Conservation (phyloP, 2,888 invertebrate genomes). For the Melinaea marsaeus region DNA sequence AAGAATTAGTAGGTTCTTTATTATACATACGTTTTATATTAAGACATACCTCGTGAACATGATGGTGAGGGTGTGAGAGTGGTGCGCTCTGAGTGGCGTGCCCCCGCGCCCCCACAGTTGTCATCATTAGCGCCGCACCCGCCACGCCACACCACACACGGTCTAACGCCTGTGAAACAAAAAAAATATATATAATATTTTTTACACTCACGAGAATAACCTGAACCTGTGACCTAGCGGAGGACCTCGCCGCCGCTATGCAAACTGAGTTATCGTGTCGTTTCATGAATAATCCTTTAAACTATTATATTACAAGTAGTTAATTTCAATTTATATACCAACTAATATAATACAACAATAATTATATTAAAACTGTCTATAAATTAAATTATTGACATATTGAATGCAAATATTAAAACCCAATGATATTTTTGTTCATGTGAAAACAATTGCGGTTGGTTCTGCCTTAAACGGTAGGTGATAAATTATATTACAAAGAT, state of each 20-base stretch:
- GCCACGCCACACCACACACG: conserved; percentile 39
- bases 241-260: too few species aligned
- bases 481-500: conserved; percentile 40
- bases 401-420: too few species aligned
- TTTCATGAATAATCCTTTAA: too few species aligned
- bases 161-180: conserved; percentile 28
- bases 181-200: background rate
- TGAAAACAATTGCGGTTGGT: conserved; percentile 21
- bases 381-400: too few species aligned
- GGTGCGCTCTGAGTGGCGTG: conserved; percentile 69
- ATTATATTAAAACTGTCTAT: too few species aligned
- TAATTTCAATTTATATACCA: too few species aligned
- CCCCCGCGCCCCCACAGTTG: conserved; percentile 60
- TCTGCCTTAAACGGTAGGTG: conserved; percentile 38
- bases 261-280: too few species aligned
- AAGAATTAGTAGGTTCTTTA: background rate
- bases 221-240: too few species aligned
- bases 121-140: conserved; percentile 65
- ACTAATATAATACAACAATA: too few species aligned
- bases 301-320: too few species aligned
- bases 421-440: too few species aligned
- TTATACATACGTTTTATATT: background rate
- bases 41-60: conserved; percentile 70
- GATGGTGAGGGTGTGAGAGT: conserved; percentile 53
- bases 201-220: background rate